Conservation (phyloP, 2,113 vertebrate genomes). For the Herpetotheres cachinnans region DNA sequence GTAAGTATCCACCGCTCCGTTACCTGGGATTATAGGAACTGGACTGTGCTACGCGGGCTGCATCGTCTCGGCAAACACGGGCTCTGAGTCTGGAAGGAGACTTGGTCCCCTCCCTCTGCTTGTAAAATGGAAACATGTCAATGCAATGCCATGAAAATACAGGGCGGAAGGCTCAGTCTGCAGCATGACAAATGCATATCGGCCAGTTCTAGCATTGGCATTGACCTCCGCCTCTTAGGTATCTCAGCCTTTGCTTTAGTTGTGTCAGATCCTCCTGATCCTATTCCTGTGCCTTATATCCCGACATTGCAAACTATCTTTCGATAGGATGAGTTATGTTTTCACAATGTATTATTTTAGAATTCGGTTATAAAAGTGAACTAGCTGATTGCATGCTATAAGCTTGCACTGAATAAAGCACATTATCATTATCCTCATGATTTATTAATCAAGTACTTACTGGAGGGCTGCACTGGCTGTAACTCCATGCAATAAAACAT, state of each 20-base stretch:
- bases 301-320: neutral
- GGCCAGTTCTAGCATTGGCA: neutral
- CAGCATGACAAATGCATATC: rapidly evolving
- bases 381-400: neutral
- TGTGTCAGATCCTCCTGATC: neutral
- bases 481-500: neutral
- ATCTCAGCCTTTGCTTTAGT: neutral
- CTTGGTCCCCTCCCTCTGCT: neutral
- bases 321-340: neutral
- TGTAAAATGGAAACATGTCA: neutral
- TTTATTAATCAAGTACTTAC: neutral
- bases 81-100: neutral
- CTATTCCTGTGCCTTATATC: neutral
- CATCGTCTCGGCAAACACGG: neutral
- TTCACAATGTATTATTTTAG: neutral
- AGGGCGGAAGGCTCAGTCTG: neutral
- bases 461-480: neutral
- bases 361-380: neutral
- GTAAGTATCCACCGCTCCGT: conserved; percentile 73
- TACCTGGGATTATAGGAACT: neutral
- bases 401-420: neutral
- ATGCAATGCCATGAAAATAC: neutral
- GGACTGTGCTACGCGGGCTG: neutral
- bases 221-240: neutral
- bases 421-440: neutral